Conservation (phyloP, 2,888 invertebrate genomes). For the Aelia acuminata region DNA sequence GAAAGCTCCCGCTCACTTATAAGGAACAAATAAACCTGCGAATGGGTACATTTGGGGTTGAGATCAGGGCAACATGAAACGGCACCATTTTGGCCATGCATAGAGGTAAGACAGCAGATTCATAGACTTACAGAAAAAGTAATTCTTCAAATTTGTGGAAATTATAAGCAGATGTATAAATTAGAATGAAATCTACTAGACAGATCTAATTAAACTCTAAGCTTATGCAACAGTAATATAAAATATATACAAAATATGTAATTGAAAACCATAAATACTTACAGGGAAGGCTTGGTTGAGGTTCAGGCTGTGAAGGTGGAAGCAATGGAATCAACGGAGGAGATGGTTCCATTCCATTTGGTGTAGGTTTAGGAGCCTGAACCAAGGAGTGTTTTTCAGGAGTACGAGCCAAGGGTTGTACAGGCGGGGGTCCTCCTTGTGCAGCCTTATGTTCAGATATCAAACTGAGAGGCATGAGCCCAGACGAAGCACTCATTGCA, state of each 20-base stretch:
- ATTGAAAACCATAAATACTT: not conserved
- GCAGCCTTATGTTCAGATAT: slow-evolving; percentile 64
- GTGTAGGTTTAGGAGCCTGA: slow-evolving; percentile 60
- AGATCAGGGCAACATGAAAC: too few relatives aligned
- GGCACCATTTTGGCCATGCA: too few relatives aligned
- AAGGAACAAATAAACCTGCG: too few relatives aligned
- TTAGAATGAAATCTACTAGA: not conserved
- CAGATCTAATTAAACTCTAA: not conserved
- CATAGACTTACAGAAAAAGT: too few relatives aligned
- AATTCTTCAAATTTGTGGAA: not conserved
- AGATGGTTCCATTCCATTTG: slow-evolving; percentile 55
- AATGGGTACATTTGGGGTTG: too few relatives aligned
- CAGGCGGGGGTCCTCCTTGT: slow-evolving; percentile 59
- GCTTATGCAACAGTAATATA: not conserved
- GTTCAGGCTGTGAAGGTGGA: slow-evolving; percentile 51
- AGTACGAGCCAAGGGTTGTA: slow-evolving; percentile 64
- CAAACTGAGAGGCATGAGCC: slow-evolving; percentile 65
- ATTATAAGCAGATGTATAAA: not conserved
- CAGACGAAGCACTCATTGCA: slow-evolving; percentile 66
- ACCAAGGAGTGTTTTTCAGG: slow-evolving; percentile 62
- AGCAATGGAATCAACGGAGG: slow-evolving; percentile 58
- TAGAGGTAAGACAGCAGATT: too few relatives aligned
- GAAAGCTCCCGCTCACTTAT: too few relatives aligned
- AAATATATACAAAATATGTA: not conserved
- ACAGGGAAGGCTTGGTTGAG: slow-evolving; percentile 62